A percentile compares a stretch with the other conserved stretches of the same genome.
Evolutionary conservation across 1,140 invertebrate genomes (phyloP).

Genomic region (Oncopeltus fasciatus): DNA sequence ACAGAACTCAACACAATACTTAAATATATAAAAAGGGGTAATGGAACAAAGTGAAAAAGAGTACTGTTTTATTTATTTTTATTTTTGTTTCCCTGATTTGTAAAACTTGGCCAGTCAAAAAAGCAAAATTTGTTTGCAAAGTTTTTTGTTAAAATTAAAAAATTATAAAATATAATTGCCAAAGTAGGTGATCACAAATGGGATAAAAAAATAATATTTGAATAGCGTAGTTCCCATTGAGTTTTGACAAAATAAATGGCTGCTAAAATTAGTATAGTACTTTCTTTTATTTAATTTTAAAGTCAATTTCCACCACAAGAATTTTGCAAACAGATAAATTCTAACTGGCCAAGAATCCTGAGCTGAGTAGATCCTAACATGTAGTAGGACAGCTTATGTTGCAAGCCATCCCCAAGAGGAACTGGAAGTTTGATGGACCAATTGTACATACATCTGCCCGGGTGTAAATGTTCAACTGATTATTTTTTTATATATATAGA

Average conservation of each 20-base stretch:
- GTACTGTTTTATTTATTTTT: background rate
- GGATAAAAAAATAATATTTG: too few relatives aligned
- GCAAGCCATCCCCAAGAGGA: background rate
- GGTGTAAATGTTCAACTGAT: background rate
- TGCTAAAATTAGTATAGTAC: background rate
- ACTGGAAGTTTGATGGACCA: constrained; percentile 7
- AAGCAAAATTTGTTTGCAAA: constrained; percentile 6
- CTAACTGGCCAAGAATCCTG: background rate
- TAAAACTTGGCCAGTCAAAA: constrained; percentile 2
- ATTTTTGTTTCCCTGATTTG: background rate
- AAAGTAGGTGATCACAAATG: too few relatives aligned
- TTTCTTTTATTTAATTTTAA: background rate
- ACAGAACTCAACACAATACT: background rate
- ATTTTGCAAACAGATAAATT: constrained; percentile 5
- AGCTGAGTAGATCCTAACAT: background rate
- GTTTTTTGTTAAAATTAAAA: background rate
- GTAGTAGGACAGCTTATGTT: constrained; percentile 3
- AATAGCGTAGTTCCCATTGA: too few relatives aligned
- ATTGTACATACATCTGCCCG: background rate
- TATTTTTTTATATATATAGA: background rate
- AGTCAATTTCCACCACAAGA: background rate
- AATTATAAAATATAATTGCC: too few relatives aligned
- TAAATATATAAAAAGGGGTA: background rate
- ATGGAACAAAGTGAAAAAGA: background rate
- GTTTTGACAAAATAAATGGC: too few relatives aligned